These are phyloP conservation scores for Chymomyza costata DNA, from an alignment of 1,140 invertebrate species.

Conservation along the genomic window DNA sequence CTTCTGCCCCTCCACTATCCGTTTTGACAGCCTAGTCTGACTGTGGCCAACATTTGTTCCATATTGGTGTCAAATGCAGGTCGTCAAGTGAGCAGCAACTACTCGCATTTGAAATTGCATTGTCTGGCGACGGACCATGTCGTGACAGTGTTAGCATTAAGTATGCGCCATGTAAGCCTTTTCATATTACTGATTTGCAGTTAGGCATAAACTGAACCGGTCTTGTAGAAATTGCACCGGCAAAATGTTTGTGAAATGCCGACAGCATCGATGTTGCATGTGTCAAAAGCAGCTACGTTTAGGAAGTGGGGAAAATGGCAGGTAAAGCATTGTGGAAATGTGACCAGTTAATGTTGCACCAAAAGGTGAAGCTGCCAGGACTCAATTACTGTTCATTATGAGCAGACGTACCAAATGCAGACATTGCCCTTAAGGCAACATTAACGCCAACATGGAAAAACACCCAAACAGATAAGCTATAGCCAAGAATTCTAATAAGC, in stretches of 20 bases:
- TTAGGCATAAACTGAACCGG: constrained; percentile 51
- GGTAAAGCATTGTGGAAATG: too few relatives aligned
- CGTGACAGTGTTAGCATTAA: constrained; percentile 64
- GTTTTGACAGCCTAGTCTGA: not conserved
- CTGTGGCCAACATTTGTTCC: constrained; percentile 5
- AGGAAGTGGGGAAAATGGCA: too few relatives aligned
- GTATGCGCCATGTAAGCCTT: constrained; percentile 54
- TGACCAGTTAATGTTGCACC: too few relatives aligned
- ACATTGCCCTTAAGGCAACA: constrained; percentile 35
- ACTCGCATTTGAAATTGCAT: constrained; percentile 58
- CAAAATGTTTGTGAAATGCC: constrained; percentile 36
- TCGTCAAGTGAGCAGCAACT: constrained; percentile 51
- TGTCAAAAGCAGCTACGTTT: too few relatives aligned
- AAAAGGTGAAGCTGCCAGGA: too few relatives aligned
- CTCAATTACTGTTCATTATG: constrained; percentile 7
- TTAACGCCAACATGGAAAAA: not conserved
- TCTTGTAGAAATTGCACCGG: constrained; percentile 37
- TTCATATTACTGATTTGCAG: constrained; percentile 44
- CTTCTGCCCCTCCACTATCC: constrained; percentile 3
- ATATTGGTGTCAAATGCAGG: constrained; percentile 63
- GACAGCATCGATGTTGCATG: constrained; percentile 26
- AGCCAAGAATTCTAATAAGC: too few relatives aligned
- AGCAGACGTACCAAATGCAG: constrained; percentile 21
- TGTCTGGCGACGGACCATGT: constrained; percentile 17
- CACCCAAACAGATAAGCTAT: too few relatives aligned